phyloP scores from a whole-genome alignment of 2,113 vertebrate genomes.

The Aptenodytes patagonicus region DNA sequence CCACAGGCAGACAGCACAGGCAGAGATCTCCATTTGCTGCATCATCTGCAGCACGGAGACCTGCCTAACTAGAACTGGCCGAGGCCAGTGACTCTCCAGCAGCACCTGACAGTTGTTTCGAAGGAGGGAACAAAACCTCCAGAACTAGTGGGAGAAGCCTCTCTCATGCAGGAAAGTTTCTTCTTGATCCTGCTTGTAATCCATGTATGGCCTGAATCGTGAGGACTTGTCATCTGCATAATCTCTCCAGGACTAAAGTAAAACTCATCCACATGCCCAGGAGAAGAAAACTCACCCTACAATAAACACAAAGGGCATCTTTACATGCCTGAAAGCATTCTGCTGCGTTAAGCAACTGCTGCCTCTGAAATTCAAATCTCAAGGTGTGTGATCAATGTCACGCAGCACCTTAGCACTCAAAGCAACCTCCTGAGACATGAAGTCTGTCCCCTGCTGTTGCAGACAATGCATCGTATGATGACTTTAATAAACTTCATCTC shows the following conservation, averaged over 20 bases:
- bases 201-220: background rate
- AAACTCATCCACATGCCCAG: conserved; percentile 14
- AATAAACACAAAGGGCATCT: background rate
- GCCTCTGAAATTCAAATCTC: conserved; percentile 44
- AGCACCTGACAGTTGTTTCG: background rate
- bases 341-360: background rate
- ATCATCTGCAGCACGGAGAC: background rate
- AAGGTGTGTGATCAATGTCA: conserved; percentile 20
- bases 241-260: background rate
- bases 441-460: background rate
- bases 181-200: background rate
- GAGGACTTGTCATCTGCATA: background rate
- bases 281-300: conserved; percentile 25
- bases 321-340: background rate
- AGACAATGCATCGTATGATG: background rate
- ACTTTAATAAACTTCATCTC: background rate
- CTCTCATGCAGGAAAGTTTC: background rate
- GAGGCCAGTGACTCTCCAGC: background rate
- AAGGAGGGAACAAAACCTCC: background rate
- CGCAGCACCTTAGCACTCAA: background rate
- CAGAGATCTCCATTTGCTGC: background rate
- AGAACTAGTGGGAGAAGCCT: background rate
- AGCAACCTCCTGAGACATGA: background rate
- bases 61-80: background rate
- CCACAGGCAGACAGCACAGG: background rate